Evolutionary conservation across 2,797 vertebrate species (phyloP).

Genomic region (Aplochiton taeniatus): DNA sequence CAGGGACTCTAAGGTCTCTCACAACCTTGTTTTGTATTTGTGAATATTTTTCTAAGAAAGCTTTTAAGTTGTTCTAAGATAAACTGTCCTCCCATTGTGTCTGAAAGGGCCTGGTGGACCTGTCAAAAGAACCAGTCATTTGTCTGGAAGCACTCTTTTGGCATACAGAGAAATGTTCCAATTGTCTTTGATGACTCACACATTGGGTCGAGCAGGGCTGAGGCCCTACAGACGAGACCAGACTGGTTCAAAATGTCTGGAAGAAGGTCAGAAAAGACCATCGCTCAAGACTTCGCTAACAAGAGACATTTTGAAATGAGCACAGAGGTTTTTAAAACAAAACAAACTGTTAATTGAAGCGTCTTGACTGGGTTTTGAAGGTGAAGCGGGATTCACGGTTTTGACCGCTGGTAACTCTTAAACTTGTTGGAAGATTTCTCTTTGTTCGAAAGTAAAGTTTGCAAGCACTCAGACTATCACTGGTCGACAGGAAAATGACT

Average conservation of each 20-base stretch:
- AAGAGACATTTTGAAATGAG: too few relatives aligned
- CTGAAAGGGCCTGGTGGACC: slow-evolving; percentile 14
- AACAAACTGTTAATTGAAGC: too few relatives aligned
- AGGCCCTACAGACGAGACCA: too few relatives aligned
- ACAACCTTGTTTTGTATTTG: slow-evolving; percentile 17
- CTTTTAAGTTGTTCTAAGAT: slow-evolving; percentile 27
- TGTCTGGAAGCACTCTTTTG: slow-evolving; percentile 16
- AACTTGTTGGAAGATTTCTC: too few relatives aligned
- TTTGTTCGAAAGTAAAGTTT: too few relatives aligned
- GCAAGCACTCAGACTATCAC: slow-evolving; percentile 14
- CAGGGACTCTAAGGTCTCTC: slow-evolving; percentile 23
- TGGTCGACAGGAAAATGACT: slow-evolving; percentile 28
- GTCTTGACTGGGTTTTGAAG: too few relatives aligned
- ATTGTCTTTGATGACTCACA: slow-evolving; percentile 29
- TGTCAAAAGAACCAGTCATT: slow-evolving; percentile 22
- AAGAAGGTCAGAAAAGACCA: too few relatives aligned
- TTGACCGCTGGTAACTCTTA: too few relatives aligned
- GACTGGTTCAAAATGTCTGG: too few relatives aligned
- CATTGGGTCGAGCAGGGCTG: slow-evolving; percentile 11
- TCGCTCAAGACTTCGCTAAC: too few relatives aligned
- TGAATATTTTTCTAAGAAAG: slow-evolving; percentile 13
- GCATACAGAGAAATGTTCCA: slow-evolving; percentile 32
- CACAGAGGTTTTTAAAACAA: too few relatives aligned
- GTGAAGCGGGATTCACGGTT: too few relatives aligned
- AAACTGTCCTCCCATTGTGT: slow-evolving; percentile 22